A percentile compares a stretch with the other conserved stretches of the same genome.
These are phyloP conservation scores for Talpa occidentalis DNA, from an alignment of 2,113 vertebrate genomes.

Conservation along the genomic window DNA sequence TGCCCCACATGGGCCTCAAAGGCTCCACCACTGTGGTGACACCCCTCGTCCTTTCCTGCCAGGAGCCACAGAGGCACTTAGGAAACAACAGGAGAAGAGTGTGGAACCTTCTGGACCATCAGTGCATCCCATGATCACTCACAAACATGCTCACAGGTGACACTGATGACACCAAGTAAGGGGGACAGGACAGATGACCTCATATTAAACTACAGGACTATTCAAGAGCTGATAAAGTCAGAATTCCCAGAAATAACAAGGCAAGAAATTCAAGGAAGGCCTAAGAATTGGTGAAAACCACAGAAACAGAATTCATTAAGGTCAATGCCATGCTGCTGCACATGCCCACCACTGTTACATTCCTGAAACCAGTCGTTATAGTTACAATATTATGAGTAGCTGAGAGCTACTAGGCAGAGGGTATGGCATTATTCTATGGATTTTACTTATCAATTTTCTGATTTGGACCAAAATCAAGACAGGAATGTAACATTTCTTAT, in stretches of 20 bases:
- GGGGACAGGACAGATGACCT: neutral
- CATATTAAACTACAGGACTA: neutral
- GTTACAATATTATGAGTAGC: neutral
- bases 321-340: too few species aligned
- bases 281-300: neutral
- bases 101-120: neutral
- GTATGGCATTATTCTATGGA: neutral
- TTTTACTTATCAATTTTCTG: neutral
- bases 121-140: neutral
- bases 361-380: neutral
- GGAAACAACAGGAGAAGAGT: neutral
- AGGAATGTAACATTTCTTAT: neutral
- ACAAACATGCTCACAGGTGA: neutral
- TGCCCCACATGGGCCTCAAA: neutral
- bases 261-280: neutral
- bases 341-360: neutral
- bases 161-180: neutral
- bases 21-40: neutral
- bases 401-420: neutral
- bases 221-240: neutral
- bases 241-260: neutral
- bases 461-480: neutral
- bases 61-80: neutral
- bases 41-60: neutral
- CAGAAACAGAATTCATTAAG: rapidly evolving